Base-by-base conservation (phyloP, 2,888 invertebrate species). In the Malthinus seriepunctatus region DNA sequence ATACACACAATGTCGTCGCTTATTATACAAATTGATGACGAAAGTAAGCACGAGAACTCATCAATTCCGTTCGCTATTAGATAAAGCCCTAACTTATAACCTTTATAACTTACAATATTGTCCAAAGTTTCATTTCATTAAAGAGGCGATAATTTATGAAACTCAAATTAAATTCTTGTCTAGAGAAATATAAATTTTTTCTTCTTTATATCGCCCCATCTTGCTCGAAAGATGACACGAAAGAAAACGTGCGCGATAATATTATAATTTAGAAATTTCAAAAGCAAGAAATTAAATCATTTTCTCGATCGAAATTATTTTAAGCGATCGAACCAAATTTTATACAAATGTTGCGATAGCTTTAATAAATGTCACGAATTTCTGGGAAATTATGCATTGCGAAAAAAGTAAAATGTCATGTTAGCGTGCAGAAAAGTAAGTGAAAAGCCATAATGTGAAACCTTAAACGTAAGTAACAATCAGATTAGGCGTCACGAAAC, bases 381-480 rank as follows among this genome's bases (percentile, higher is more conserved):
- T n/a, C n/a, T 23, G 23, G 23, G 5, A 23, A 23, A 23, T 23
- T 2, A 5, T 35, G 35, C n/a, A 7, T 35, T 35, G 3, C 35
- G 3, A 32, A 32, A 32, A 23, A 32, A 31, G n/a, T 11, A 11
- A 46, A 32, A 46, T 31, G 32, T 46, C 46, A 46, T 31, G 32
- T 11, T 32, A 32, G 32, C 46, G 46, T 46, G 31, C 32, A 32
- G 5, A 31, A 46, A 46, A 46, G 10, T 46, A 46, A 46, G 46
- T 32, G 31, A 31, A 35, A 53, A 53, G 53, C 44, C 37, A 53
- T 53, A 53, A 46, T 45, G 45, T 46, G 53, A 53, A 53, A 53
- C 53, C 53, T 44, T 38, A 46, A 35, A 53, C 31, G 46, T 46
- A 38, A 38, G 35, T 33, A 31, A 53, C 53, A 53, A 53, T 53